phyloP scores from a whole-genome alignment of 2,888 invertebrate genomes.

The Rotaria socialis region DNA sequence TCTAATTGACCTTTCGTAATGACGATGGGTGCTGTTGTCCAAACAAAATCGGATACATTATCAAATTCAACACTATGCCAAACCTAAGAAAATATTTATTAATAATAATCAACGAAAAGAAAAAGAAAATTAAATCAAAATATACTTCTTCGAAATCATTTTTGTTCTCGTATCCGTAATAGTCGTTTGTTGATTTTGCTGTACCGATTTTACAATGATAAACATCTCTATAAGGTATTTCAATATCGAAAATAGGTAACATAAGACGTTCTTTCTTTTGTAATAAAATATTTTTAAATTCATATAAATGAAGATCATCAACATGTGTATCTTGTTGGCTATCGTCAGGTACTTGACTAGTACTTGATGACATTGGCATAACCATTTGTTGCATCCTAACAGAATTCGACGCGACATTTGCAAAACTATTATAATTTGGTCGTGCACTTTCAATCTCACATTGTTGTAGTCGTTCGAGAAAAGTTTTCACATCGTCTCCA shows the following conservation, averaged over 20 bases:
- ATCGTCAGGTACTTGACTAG: background rate
- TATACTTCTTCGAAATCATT: background rate
- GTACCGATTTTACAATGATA: slow-evolving; percentile 17
- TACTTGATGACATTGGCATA: no score
- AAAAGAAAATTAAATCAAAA: background rate
- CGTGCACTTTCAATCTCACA: background rate
- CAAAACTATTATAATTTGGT: no score
- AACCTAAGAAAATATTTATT: background rate
- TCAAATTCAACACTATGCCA: slow-evolving; percentile 35
- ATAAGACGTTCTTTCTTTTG: background rate
- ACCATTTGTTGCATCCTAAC: background rate
- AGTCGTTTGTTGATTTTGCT: no score
- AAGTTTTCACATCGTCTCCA: background rate
- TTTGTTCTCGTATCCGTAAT: background rate
- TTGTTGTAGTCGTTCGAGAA: background rate
- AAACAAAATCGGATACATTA: background rate
- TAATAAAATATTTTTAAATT: slow-evolving; percentile 32
- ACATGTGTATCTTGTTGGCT: background rate
- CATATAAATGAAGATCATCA: slow-evolving; percentile 32
- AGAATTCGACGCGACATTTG: background rate
- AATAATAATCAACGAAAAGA: background rate
- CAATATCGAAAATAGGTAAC: slow-evolving; percentile 10
- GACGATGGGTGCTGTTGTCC: background rate
- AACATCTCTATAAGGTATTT: slow-evolving; percentile 23
- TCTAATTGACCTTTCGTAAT: background rate